Evolutionary conservation across 2,888 invertebrate genomes (phyloP), one percentile per base, ranked within the genome.

Genomic region (Campoplex capitator): DNA sequence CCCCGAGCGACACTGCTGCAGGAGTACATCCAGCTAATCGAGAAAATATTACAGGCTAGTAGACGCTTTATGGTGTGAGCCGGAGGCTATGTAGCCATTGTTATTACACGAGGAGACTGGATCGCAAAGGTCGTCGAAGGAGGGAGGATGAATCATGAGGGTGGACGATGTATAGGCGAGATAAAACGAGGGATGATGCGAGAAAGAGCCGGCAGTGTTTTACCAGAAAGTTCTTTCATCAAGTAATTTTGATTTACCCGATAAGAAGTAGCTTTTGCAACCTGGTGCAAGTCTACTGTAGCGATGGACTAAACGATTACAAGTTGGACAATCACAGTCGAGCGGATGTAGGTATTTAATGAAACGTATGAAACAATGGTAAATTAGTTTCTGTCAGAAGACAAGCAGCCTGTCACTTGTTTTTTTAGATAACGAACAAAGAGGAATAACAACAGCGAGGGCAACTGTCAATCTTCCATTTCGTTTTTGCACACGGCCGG

Each of bases 11-110:
- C 78, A 67, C 3, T 8, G 51, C 62, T 32, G 23, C 23, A 70
- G 81, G 62, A 77, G 80, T 77, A 85, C 76, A 82, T 82, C 84
- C 83, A 81, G 75, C 87, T 88, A 88, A 88, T 88, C 87, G 88
- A 74, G 73, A 83, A 88, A 87, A 87, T 88, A 88, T 88, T 87
- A 87, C 85, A 79, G 82, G 73, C 83, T 75, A 48, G 67, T 62
- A 71, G 81, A 82, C 73, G 79, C 71, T 86, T 84, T 79, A 84
- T 73, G 86, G 84, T 65, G 77, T 75, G 81, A 62, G 48, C 51
- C 75, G 35, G 75, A 68, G 76, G 62, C 71, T 68, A 45, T 79
- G 70, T 76, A 75, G 85, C 75, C 85, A 79, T 87, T 87, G 80
- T 81, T 85, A 83, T 77, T 85, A 87, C 83, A 74, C 74, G 28